phyloP scores from a whole-genome alignment of 2,113 vertebrate genomes.

The Galbula dea region DNA sequence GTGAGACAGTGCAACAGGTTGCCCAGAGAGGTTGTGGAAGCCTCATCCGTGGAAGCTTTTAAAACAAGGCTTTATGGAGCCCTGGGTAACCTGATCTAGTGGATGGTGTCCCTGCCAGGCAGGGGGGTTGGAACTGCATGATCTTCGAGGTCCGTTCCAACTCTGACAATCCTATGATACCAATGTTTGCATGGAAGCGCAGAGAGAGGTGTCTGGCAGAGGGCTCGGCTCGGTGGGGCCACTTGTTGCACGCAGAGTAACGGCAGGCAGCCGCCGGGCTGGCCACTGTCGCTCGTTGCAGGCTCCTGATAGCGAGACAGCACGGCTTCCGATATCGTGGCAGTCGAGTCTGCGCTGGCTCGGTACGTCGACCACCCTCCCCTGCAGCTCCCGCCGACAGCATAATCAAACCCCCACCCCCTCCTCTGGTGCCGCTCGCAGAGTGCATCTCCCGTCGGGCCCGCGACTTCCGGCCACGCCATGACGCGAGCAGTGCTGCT shows the following conservation, averaged over 20 bases:
- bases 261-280: background rate
- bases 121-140: too few species aligned
- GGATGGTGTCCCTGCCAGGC: too few species aligned
- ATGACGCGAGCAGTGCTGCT: background rate
- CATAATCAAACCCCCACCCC: background rate
- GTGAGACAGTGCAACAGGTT: too few species aligned
- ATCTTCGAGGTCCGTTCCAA: too few species aligned
- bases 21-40: too few species aligned
- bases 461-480: background rate
- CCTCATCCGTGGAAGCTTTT: too few species aligned
- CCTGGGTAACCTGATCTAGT: too few species aligned
- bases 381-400: background rate
- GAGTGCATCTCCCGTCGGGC: constrained; percentile 23
- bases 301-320: too few species aligned
- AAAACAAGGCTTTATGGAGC: too few species aligned
- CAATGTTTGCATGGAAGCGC: accelerated
- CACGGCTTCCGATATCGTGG: background rate
- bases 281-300: background rate
- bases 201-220: accelerated
- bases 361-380: background rate
- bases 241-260: background rate
- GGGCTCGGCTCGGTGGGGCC: background rate
- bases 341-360: background rate
- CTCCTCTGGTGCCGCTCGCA: background rate
- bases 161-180: too few species aligned